These are phyloP conservation scores for Prinia subflava DNA, from an alignment of 2,113 vertebrate species.

Conservation along the genomic window DNA sequence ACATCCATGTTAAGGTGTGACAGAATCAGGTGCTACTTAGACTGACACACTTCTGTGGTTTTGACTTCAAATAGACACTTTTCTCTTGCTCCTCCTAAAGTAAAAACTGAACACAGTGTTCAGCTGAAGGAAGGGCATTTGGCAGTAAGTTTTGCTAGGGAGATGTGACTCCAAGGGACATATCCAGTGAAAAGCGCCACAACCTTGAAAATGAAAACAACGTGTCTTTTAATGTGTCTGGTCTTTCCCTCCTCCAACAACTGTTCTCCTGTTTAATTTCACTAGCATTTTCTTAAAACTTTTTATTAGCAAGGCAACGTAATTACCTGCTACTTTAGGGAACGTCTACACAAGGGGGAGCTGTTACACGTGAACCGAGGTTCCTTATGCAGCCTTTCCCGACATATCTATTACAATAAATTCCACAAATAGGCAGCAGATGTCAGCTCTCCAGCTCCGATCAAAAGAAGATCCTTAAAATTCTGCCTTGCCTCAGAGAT, in stretches of 20 bases:
- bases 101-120: slow-evolving; percentile 17
- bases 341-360: not conserved
- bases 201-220: not conserved
- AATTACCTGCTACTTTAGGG: not conserved
- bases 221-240: rapidly evolving
- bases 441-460: slow-evolving; percentile 28
- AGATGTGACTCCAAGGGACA: slow-evolving; percentile 35
- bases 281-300: not conserved
- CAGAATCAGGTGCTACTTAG: slow-evolving; percentile 10
- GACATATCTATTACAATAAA: not conserved
- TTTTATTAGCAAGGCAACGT: not conserved
- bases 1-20: not conserved
- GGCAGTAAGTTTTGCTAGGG: slow-evolving; percentile 3
- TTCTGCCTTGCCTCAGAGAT: not conserved
- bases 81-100: not conserved
- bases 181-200: not conserved
- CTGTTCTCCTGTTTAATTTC: not conserved
- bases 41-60: slow-evolving; percentile 18
- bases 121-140: slow-evolving; percentile 37
- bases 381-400: not conserved
- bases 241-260: not conserved
- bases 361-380: not conserved
- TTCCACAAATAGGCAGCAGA: slow-evolving; percentile 35
- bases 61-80: slow-evolving; percentile 6
- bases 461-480: slow-evolving; percentile 4